These are phyloP conservation scores for Spea hammondii DNA, from an alignment of 2,797 vertebrate species.

Conservation along the genomic window DNA sequence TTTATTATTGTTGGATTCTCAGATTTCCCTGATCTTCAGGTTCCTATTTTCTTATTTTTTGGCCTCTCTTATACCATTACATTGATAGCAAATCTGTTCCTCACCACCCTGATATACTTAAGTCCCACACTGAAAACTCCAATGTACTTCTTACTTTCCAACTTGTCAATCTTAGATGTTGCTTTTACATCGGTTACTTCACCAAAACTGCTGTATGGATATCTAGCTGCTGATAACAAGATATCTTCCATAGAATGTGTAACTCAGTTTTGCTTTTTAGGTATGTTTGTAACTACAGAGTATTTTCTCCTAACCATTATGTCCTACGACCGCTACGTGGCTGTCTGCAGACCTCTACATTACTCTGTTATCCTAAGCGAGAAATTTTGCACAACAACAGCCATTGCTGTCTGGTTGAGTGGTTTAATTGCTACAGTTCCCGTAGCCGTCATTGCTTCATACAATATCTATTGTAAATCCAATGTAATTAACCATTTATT, in stretches of 20 bases:
- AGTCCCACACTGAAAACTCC: conserved; percentile 8
- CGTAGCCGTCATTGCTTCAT: neutral
- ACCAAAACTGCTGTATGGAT: conserved; percentile 1
- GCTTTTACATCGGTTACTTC: conserved; percentile 24
- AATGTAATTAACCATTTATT: conserved; percentile 37
- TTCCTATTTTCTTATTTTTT: conserved; percentile 15
- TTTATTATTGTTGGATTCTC: conserved; percentile 11
- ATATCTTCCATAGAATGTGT: conserved; percentile 2
- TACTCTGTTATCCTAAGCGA: conserved; percentile 16
- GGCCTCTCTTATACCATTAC: neutral
- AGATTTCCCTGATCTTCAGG: conserved; percentile 6
- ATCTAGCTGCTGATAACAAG: neutral
- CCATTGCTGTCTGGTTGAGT: conserved; percentile 1
- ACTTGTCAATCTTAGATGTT: conserved; percentile 16
- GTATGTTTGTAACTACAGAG: conserved; percentile 12
- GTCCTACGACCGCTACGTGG: conserved; percentile 37
- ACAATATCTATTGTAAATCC: conserved; percentile 17
- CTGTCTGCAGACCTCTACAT: conserved; percentile 29
- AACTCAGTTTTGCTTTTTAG: conserved; percentile 13
- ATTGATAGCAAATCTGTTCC: conserved; percentile 14
- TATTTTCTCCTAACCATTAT: conserved; percentile 26
- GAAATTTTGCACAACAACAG: conserved; percentile 1
- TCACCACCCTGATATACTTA: neutral
- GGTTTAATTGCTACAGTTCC: conserved; percentile 4
- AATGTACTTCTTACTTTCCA: conserved; percentile 31